Percentiles rank a stretch among this genome's conserved stretches.
phyloP scores from a whole-genome alignment of 2,797 vertebrate species.

The Serranus cabrilla region DNA sequence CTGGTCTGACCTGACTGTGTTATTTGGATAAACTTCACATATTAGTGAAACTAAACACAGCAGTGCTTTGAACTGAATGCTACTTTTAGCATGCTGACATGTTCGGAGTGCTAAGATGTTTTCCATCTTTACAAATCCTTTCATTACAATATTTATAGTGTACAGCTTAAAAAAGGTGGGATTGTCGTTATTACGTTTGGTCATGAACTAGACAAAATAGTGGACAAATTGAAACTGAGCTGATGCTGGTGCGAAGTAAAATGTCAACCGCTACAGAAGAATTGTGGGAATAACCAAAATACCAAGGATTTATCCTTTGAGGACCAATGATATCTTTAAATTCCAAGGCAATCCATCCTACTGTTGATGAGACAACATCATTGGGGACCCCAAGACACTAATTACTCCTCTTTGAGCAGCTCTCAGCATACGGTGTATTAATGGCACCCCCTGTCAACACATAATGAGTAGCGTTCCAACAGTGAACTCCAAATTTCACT shows the following conservation, averaged over 20 bases:
- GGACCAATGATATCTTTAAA: background rate
- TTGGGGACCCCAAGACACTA: background rate
- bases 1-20: too few species aligned
- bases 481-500: slow-evolving; percentile 14
- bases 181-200: background rate
- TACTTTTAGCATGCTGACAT: background rate
- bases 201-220: background rate
- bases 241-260: background rate
- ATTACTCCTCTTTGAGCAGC: background rate
- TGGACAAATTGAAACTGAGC: background rate
- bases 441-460: slow-evolving; percentile 22
- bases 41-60: too few species aligned
- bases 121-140: background rate
- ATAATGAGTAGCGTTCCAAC: background rate
- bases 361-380: background rate
- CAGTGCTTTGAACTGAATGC: background rate
- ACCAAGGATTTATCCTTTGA: background rate
- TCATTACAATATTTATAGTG: background rate
- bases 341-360: background rate
- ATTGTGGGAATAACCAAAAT: background rate
- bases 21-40: too few species aligned
- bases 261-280: background rate
- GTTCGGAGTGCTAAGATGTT: background rate
- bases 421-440: background rate
- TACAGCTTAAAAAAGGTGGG: background rate